Percentiles rank a stretch among this genome's conserved stretches.
These are phyloP conservation scores for Drosophila orosa DNA, from an alignment of 1,140 invertebrate species.

Conservation along the genomic window DNA sequence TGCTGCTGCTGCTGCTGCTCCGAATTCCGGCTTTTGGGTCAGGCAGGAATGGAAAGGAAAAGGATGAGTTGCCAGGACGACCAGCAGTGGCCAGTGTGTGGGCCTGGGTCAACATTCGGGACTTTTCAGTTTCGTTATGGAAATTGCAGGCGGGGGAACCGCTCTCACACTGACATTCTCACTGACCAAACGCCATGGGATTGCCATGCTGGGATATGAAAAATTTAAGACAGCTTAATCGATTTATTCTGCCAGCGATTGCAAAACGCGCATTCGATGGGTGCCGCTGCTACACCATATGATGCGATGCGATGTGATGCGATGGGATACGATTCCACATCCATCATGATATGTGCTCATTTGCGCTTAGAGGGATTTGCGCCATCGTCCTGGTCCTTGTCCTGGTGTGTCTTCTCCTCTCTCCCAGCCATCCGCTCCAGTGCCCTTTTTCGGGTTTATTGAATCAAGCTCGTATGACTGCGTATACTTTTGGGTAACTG, in stretches of 20 bases:
- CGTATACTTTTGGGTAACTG: constrained; percentile 11
- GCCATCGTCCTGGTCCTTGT: background rate
- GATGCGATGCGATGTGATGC: constrained; percentile 4
- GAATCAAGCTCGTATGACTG: constrained; percentile 23
- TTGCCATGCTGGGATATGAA: constrained; percentile 8
- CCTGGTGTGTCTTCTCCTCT: background rate
- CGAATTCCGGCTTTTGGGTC: constrained; percentile 32
- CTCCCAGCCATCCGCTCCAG: background rate
- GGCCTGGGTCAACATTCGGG: constrained; percentile 25
- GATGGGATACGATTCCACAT: background rate
- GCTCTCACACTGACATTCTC: constrained; percentile 20
- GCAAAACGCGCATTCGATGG: constrained; percentile 15
- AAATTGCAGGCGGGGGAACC: constrained; percentile 20
- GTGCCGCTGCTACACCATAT: background rate
- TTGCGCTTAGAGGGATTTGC: constrained; percentile 28
- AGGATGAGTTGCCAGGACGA: constrained; percentile 25
- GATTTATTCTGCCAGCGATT: constrained; percentile 31
- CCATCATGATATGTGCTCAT: constrained; percentile 18
- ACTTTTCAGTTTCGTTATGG: constrained; percentile 50
- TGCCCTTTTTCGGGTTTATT: constrained; percentile 3
- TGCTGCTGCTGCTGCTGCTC: background rate
- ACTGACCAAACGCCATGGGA: constrained; percentile 14
- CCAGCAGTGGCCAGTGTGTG: background rate
- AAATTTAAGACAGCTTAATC: constrained; percentile 39
- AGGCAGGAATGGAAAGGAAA: constrained; percentile 40